A percentile compares a stretch with the other conserved stretches of the same genome.
Conservation (phyloP, 2,888 invertebrate species). For the Phalera bucephala region DNA sequence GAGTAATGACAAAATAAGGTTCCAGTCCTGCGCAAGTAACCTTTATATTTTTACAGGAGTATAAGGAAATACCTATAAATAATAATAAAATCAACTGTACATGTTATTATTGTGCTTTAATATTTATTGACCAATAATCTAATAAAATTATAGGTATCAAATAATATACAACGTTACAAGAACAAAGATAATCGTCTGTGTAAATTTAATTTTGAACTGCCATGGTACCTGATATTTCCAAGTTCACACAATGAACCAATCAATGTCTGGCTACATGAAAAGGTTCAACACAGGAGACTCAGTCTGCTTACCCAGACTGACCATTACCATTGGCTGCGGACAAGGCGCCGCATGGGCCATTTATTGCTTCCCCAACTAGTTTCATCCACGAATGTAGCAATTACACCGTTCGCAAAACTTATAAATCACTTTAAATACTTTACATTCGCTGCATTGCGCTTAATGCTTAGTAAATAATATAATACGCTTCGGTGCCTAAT, state of each 20-base stretch:
- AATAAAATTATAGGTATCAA: no score
- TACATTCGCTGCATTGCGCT: constrained; percentile 62
- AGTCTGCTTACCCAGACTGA: constrained; percentile 14
- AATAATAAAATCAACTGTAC: no score
- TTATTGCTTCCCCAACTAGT: constrained; percentile 48
- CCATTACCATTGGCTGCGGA: constrained; percentile 18
- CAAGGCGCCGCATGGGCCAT: constrained; percentile 39
- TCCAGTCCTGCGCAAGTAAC: no score
- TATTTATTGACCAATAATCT: no score
- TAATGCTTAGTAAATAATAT: constrained; percentile 36
- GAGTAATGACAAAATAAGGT: no score
- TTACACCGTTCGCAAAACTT: constrained; percentile 53
- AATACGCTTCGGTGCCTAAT: constrained; percentile 2
- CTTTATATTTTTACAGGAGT: no score
- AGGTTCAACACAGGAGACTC: constrained; percentile 13
- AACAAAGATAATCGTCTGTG: no score
- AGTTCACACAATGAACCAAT: constrained; percentile 1
- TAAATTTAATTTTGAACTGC: no score
- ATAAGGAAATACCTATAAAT: no score
- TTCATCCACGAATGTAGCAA: constrained; percentile 51
- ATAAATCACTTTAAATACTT: constrained; percentile 70
- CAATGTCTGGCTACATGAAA: neutral
- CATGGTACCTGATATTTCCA: no score
- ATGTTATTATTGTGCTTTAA: no score
- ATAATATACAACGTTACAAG: no score